phyloP scores from a whole-genome alignment of 2,113 vertebrate species.

The Pelvicachromis taeniatus region DNA sequence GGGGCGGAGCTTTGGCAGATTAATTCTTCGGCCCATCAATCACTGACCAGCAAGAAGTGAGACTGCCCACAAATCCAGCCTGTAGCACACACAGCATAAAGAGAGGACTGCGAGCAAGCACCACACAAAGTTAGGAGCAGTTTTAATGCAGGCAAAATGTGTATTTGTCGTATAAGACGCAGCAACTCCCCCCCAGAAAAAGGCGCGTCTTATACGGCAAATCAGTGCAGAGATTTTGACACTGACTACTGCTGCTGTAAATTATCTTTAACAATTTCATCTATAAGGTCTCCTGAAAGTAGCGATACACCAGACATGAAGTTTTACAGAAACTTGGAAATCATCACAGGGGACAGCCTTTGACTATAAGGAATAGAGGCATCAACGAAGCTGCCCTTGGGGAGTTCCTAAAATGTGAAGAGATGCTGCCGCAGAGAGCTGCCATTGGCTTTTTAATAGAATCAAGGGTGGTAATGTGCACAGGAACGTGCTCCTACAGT shows the following conservation, averaged over 20 bases:
- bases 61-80: too few relatives aligned
- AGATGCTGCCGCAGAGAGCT: conserved; percentile 6
- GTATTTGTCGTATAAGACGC: too few relatives aligned
- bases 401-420: background rate
- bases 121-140: too few relatives aligned
- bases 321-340: background rate
- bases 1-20: too few relatives aligned
- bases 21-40: too few relatives aligned
- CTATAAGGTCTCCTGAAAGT: background rate
- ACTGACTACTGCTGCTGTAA: background rate
- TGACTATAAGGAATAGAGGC: conserved; percentile 38
- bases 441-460: conserved; percentile 39
- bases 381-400: conserved; percentile 32
- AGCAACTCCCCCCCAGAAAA: too few relatives aligned
- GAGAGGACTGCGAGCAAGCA: too few relatives aligned
- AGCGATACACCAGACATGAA: background rate
- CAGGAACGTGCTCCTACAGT: conserved; percentile 24
- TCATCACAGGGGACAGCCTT: conserved; percentile 2
- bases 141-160: too few relatives aligned
- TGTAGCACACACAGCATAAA: too few relatives aligned
- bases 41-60: too few relatives aligned
- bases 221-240: background rate
- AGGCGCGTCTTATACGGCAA: too few relatives aligned
- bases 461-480: conserved; percentile 47
- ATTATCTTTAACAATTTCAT: background rate